phyloP scores from a whole-genome alignment of 2,113 vertebrate species.

The Tenebrosternarchus preto region DNA sequence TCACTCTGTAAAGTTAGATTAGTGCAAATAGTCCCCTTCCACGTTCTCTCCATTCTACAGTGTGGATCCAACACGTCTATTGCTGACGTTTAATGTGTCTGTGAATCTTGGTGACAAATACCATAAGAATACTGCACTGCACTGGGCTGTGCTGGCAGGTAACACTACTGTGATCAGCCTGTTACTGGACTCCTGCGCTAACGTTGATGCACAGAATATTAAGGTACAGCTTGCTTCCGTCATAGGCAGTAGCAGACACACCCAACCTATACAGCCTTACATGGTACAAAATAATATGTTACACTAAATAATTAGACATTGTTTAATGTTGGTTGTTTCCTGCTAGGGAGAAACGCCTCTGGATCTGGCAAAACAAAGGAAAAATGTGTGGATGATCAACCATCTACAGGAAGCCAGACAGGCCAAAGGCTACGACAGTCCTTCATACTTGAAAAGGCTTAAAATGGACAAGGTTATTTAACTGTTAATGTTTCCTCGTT shows the following conservation, averaged over 20 bases:
- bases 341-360: conserved; percentile 92
- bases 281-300: no score
- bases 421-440: conserved; percentile 96
- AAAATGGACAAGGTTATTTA: conserved; percentile 93
- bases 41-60: conserved; percentile 73
- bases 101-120: conserved; percentile 99
- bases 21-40: background rate
- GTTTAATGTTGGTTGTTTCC: background rate
- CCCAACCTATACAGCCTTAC: no score
- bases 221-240: conserved; percentile 77
- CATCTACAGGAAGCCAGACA: conserved; percentile 97
- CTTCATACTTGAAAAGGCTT: conserved; percentile 93
- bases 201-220: conserved; percentile 96
- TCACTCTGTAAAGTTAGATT: background rate
- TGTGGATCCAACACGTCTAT: conserved; percentile 95
- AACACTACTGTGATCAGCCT: conserved; percentile 99
- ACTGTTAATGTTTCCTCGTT: background rate
- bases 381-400: conserved; percentile 99
- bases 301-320: background rate
- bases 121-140: conserved; percentile 97
- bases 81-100: conserved; percentile 98
- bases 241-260: no score
- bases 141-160: conserved; percentile 97
- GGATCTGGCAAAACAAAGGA: conserved; percentile 97
- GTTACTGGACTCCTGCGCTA: conserved; percentile 93